Evolutionary conservation across 2,113 vertebrate species (phyloP).

Genomic region (Mesoclemmys tuberculata): DNA sequence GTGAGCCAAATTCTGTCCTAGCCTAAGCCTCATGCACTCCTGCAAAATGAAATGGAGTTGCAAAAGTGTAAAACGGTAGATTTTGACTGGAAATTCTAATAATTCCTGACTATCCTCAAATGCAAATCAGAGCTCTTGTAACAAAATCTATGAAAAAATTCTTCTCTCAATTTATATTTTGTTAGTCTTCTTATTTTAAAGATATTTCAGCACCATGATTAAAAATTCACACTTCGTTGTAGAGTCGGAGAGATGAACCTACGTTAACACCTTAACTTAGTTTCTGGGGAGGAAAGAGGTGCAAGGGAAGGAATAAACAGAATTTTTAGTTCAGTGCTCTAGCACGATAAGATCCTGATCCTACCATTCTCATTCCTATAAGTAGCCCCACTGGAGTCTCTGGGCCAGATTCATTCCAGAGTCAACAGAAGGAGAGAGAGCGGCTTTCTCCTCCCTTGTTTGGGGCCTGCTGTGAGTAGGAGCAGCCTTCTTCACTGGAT

Average conservation of each 20-base stretch:
- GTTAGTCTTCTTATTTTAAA: not conserved
- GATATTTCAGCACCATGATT: not conserved
- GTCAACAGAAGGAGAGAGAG: too few relatives aligned
- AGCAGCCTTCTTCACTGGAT: not conserved
- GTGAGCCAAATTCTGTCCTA: not conserved
- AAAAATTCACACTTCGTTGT: not conserved
- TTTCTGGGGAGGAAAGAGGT: not conserved
- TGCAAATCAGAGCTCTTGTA: not conserved
- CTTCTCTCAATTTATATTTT: not conserved
- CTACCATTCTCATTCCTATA: not conserved
- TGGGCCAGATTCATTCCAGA: not conserved
- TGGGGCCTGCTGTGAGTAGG: not conserved
- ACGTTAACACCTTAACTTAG: not conserved
- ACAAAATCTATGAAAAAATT: not conserved
- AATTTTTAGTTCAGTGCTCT: not conserved
- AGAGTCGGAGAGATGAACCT: not conserved
- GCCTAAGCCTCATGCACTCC: not conserved
- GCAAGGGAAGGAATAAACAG: not conserved
- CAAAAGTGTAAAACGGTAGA: not conserved
- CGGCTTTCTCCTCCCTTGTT: not conserved
- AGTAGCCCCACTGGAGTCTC: not conserved
- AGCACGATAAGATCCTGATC: not conserved
- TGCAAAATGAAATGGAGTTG: not conserved
- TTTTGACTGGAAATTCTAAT: not conserved
- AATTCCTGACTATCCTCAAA: not conserved